Base-by-base conservation (phyloP, 2,888 invertebrate genomes). In the Lomographa bimaculata region DNA sequence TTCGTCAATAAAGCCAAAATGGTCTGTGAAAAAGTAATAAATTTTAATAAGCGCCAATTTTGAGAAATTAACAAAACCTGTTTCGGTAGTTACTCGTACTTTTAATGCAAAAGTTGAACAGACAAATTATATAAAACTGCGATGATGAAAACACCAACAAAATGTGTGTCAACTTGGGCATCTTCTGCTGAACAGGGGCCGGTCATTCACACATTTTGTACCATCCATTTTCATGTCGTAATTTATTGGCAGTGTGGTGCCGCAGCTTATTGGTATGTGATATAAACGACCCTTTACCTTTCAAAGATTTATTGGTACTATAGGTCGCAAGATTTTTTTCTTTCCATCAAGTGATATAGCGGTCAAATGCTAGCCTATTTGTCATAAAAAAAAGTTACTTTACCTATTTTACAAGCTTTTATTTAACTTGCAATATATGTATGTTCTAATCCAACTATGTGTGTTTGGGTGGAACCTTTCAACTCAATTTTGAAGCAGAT, bases 201-300 rank as follows among this genome's bases (percentile, higher is more conserved):
- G 64, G 64, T 67, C 65, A 57, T 66, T 72, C 68, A 62, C 74
- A 71, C 68, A 74, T 67, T 72, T 72, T 71, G 75, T 70, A 67
- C 65, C 4, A 32, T 14, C 14, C 14, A 14, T 14, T 14, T 14
- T 14, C 14, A 14, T 14, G 77, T 65, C 43, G 46, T 41, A 54
- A 54, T 26, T 18, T 4, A 14, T 14, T 9, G 29, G 35, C 25
- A 30, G 38, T 40, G 55, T 54, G 54, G 49, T 54, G 50, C 47
- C 50, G 42, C 47, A 37, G 16, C 16, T 37, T 35, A 27, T 33
- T 39, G 14, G 34, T 42, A 43, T 30, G 46, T 39, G 33, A 28
- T 44, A 36, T 54, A 47, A 57, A 46, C 68, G 70, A 71, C 68
- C 71, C 70, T 63, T 64, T 67, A 50, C 73, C 72, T 48, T 50